phyloP scores from a whole-genome alignment of 2,113 vertebrate species.

The Trogon surrucura region DNA sequence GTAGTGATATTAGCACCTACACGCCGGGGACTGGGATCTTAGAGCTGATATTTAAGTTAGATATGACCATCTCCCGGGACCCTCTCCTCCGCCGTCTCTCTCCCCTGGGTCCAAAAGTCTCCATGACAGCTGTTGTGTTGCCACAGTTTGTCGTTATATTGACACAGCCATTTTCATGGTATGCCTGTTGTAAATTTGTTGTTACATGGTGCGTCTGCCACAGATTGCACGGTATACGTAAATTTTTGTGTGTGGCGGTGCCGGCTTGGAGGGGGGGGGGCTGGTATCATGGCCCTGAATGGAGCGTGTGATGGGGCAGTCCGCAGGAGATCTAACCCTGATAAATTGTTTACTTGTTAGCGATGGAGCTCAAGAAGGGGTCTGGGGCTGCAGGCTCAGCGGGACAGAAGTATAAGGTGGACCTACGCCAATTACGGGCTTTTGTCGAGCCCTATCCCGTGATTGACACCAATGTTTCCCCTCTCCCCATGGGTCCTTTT shows the following conservation, averaged over 20 bases:
- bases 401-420: conserved; percentile 86
- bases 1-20: neutral
- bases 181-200: conserved; percentile 89
- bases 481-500: conserved; percentile 87
- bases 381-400: conserved; percentile 77
- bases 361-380: conserved; percentile 77
- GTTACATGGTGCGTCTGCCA: conserved; percentile 88
- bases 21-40: neutral
- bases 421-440: conserved; percentile 88
- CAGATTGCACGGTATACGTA: conserved; percentile 86
- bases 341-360: conserved; percentile 92
- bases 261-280: conserved; percentile 66
- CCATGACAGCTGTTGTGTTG: conserved; percentile 76
- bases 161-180: conserved; percentile 90
- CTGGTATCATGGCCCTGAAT: conserved; percentile 76
- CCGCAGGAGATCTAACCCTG: conserved; percentile 85
- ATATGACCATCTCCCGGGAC: conserved; percentile 41
- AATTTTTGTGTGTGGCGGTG: conserved; percentile 84
- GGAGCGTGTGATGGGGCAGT: conserved; percentile 80
- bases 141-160: conserved; percentile 83
- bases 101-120: conserved; percentile 69
- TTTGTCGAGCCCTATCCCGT: conserved; percentile 79
- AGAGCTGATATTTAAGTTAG: conserved; percentile 25
- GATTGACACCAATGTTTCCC: conserved; percentile 90
- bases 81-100: neutral